Base-by-base conservation (phyloP, 2,113 vertebrate species). In the Microcebus jonahi region DNA sequence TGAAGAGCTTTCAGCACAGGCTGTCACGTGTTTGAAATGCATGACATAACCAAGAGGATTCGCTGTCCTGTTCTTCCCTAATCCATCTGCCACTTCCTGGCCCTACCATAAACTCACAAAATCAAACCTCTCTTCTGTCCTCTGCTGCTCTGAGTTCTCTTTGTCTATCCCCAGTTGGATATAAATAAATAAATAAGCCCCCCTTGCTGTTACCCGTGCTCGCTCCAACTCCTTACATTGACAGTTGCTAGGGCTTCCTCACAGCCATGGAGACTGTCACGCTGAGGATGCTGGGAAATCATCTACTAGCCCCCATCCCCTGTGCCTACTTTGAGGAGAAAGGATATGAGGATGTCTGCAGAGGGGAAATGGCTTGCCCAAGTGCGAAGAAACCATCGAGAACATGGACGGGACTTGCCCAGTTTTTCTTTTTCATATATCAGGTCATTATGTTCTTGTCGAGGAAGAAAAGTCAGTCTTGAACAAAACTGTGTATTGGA, bases 1-100 rank as follows among this genome's bases (percentile, higher is more conserved):
- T 84, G 70, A 95, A 93, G 94, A 84, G n/a, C 45, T 94, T 65
- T 92, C 82, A 59, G 68, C 53, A 42, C 27, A 82, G 11, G 14
- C 36, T 96, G 73, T 93, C 91, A 73, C 53, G 55, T 84, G 63
- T 84, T 96, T 94, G 36, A 48, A 95, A 91, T 36, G 21, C 70
- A 71, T 84, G 53, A 84, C 25, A 61, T 76, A 87, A 95, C 94
- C 67, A 94, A 91, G 53, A 77, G 45, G 45, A 81, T 79, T 90
- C 39, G 89, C 50, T 93, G 55, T 67, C 83, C 76, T 93, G 0
- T 68, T 91, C 86, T 34, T 59, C 29, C 50, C 39, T 86, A 57
- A 96, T 82, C 31, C 71, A 67, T 96, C 71, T 92, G 90, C 81
- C 18, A 17, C 39, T 94, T 45, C 27, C 20, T 65, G 15, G 57